Base-by-base conservation (phyloP, 1,140 invertebrate species). In the Drosophila arizonae region DNA sequence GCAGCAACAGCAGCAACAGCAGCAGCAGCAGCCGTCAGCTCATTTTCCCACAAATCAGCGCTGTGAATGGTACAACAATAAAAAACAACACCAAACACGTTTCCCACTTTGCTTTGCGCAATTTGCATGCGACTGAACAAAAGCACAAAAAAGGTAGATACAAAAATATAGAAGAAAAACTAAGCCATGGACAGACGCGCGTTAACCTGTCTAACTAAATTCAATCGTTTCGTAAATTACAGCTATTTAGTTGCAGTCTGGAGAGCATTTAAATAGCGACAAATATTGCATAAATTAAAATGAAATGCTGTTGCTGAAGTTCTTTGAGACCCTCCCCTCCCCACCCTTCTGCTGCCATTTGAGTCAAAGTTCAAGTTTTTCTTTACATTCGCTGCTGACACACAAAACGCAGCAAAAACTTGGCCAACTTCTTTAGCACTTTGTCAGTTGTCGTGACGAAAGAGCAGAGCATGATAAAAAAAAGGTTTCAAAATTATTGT, bases 1-100 rank as follows among this genome's bases (percentile, higher is more conserved):
- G 21, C 21, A 36, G 26, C 51, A 50, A 24, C 55, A 21, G 21
- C 21, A 21, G 30, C 30, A n/a, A n/a, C 52, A 33, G 51, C 41
- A n/a, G 1, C 41, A 5, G 21, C 21, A 36, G 26, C 51, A 50
- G 33, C 55, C 61, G 48, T 64, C 39, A 64, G 51, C 54, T 50
- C 56, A 76, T 57, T 76, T 76, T 76, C 74, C 63, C 74, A 76
- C 69, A 50, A 73, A 72, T 72, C 70, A 54, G 60, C 68, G 66
- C 26, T 76, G 61, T 76, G 62, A 76, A 61, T 66, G 62, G 39
- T 41, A 13, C 58, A 45, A 41, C 58, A 24, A 24, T 30, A 68
- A 54, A 30, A 75, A 65, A 76, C 21, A 24, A 24, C 21, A 68
- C 43, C 15, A 75, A 71, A 76, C 74, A 58, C 46, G 74, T 76